phyloP scores from a whole-genome alignment of 30 jellyfish, hydroid and myxozoan species.

The Pseudorhiza aurosa region DNA sequence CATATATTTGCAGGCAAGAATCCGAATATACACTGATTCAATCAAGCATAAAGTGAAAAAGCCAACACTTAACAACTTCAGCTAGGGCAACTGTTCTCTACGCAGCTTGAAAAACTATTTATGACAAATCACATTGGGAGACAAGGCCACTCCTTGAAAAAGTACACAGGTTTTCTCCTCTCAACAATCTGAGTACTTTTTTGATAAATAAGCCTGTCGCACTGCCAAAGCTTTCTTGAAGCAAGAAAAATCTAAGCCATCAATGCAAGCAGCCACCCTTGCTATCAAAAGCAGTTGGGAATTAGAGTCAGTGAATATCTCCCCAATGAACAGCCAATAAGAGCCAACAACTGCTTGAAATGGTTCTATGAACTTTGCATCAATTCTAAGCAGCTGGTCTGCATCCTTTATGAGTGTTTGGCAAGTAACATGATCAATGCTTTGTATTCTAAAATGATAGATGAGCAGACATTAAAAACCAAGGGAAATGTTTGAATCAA shows the following conservation, averaged over 20 bases:
- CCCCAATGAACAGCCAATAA: conserved; percentile 47
- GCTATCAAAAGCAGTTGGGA: conserved; percentile 6
- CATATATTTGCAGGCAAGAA: too few species aligned
- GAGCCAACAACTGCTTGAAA: conserved; percentile 19
- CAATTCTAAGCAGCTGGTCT: neutral
- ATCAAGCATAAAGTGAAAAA: too few species aligned
- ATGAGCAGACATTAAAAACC: too few species aligned
- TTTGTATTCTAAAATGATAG: conserved; percentile 1
- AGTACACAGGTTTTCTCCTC: neutral
- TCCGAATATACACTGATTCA: too few species aligned
- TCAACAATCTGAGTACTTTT: neutral
- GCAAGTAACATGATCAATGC: neutral
- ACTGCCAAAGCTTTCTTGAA: conserved; percentile 18
- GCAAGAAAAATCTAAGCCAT: neutral
- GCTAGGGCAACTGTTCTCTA: too few species aligned
- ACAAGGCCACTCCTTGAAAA: too few species aligned
- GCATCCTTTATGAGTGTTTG: neutral
- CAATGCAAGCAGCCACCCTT: conserved; percentile 35
- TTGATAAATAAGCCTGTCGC: neutral
- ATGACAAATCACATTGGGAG: too few species aligned
- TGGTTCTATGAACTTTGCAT: conserved; percentile 30
- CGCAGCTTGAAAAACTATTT: too few species aligned
- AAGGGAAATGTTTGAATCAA: too few species aligned
- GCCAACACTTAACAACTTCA: too few species aligned
- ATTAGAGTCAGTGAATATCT: neutral